Percentiles rank a stretch among this genome's conserved stretches.
Evolutionary conservation across 2,888 invertebrate species (phyloP).

Genomic region (Nipponacmea schrenckii): DNA sequence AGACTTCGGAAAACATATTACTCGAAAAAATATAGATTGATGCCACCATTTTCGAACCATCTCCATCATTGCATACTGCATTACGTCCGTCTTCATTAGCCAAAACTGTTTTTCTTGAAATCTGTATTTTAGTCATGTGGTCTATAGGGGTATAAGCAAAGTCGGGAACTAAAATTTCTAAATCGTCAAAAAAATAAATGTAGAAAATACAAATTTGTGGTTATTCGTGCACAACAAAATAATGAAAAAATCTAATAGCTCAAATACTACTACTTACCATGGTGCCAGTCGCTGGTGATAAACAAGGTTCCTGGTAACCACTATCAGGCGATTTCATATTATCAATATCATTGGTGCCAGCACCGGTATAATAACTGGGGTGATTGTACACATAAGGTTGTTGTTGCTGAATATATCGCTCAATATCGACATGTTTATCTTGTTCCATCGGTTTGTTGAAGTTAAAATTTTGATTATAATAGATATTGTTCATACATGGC

Average conservation of each 20-base stretch:
- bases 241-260: background rate
- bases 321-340: constrained; percentile 60
- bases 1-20: too few species aligned
- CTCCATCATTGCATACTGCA: too few species aligned
- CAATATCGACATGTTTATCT: constrained; percentile 35
- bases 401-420: constrained; percentile 50
- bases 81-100: too few species aligned
- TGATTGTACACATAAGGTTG: constrained; percentile 28
- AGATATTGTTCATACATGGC: constrained; percentile 19
- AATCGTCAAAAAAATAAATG: too few species aligned
- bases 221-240: too few species aligned
- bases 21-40: too few species aligned
- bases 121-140: too few species aligned
- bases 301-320: constrained; percentile 58
- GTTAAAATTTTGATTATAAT: constrained; percentile 6
- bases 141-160: too few species aligned
- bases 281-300: constrained; percentile 43
- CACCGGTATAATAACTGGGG: constrained; percentile 25
- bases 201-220: too few species aligned
- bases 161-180: too few species aligned
- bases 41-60: too few species aligned
- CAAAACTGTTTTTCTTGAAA: too few species aligned
- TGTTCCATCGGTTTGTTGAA: constrained; percentile 6
- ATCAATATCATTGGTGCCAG: constrained; percentile 35
- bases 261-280: constrained; percentile 25